These are phyloP conservation scores for Pseudoips prasinana DNA, from an alignment of 2,888 invertebrate genomes.

Conservation along the genomic window DNA sequence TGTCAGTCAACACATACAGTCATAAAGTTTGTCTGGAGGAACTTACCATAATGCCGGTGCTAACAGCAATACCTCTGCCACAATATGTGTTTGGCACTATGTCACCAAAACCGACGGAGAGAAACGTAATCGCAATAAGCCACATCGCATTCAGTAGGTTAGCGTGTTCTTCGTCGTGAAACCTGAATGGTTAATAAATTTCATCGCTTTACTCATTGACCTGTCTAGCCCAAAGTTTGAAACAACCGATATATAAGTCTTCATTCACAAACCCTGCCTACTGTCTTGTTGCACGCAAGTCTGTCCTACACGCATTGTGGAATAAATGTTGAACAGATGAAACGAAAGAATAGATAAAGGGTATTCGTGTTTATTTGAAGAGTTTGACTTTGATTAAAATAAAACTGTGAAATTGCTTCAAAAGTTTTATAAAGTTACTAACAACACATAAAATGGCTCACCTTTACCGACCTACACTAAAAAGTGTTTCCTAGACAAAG, in stretches of 20 bases:
- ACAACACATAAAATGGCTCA: conserved; percentile 80
- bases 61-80: conserved; percentile 99
- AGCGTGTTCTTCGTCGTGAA: conserved; percentile 99
- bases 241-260: conserved; percentile 36
- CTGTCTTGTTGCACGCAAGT: conserved; percentile 35
- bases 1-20: conserved; percentile 74
- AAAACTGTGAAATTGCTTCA: conserved; percentile 54
- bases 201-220: conserved; percentile 62
- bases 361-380: conserved; percentile 52
- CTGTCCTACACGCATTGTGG: conserved; percentile 27
- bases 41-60: conserved; percentile 99
- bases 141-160: conserved; percentile 99
- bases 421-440: conserved; percentile 44
- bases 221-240: conserved; percentile 34
- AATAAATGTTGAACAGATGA: conserved; percentile 43
- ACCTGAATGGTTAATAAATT: conserved; percentile 86
- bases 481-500: conserved; percentile 51
- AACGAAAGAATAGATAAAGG: conserved; percentile 44
- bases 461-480: conserved; percentile 64
- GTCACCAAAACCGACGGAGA: conserved; percentile 99
- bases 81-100: conserved; percentile 99
- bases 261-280: conserved; percentile 47
- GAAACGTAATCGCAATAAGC: conserved; percentile 99
- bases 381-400: conserved; percentile 77
- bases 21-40: conserved; percentile 54